phyloP scores from a whole-genome alignment of 2,888 invertebrate species.

The Aporophyla lueneburgensis region DNA sequence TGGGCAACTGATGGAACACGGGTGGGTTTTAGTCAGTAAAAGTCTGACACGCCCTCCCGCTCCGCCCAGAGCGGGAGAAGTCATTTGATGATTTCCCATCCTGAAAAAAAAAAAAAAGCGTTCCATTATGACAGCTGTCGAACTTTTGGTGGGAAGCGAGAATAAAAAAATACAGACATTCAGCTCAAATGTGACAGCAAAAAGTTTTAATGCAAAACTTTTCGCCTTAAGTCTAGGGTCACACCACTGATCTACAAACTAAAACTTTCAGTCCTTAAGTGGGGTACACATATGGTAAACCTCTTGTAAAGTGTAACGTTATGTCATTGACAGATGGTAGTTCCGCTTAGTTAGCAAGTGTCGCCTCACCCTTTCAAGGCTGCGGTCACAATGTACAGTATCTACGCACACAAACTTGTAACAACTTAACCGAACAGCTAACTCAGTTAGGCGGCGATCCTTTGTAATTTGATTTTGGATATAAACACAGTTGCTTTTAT shows the following conservation, averaged over 20 bases:
- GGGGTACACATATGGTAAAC: slow-evolving; percentile 32
- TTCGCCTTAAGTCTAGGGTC: neutral
- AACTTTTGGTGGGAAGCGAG: slow-evolving; percentile 25
- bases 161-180: neutral
- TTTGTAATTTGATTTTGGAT: slow-evolving; percentile 50
- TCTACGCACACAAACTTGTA: slow-evolving; percentile 49
- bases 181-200: neutral
- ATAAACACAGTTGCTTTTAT: slow-evolving; percentile 25
- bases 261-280: slow-evolving; percentile 24
- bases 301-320: slow-evolving; percentile 39
- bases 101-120: too few species aligned
- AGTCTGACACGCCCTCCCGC: too few species aligned
- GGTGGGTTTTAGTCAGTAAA: too few species aligned
- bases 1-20: too few species aligned
- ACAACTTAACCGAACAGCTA: too few species aligned
- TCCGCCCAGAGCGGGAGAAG: too few species aligned
- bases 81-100: too few species aligned
- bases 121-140: slow-evolving; percentile 25
- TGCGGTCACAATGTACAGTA: slow-evolving; percentile 44
- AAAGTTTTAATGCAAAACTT: slow-evolving; percentile 20
- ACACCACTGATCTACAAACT: neutral
- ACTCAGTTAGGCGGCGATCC: slow-evolving; percentile 43
- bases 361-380: slow-evolving; percentile 38
- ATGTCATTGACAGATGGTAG: slow-evolving; percentile 58
- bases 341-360: slow-evolving; percentile 50